phyloP scores from a whole-genome alignment of 2,797 vertebrate genomes.

The Megalops cyprinoides region DNA sequence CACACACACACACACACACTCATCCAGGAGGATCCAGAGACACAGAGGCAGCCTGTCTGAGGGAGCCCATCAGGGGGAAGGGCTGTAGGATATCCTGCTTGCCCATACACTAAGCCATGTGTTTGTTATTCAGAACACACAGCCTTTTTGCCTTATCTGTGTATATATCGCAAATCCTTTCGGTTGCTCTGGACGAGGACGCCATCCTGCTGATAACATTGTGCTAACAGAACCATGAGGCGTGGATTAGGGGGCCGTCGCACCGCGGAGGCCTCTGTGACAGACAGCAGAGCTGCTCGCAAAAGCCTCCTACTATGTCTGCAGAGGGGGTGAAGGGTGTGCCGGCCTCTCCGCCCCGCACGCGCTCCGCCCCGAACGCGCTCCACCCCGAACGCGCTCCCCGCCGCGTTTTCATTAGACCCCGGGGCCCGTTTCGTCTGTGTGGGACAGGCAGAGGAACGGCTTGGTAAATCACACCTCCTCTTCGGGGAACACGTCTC shows the following conservation, averaged over 20 bases:
- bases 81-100: too few relatives aligned
- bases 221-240: not conserved
- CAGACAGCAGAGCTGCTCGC: not conserved
- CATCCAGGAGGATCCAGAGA: too few relatives aligned
- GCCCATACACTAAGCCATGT: too few relatives aligned
- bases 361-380: not conserved
- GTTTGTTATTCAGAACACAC: too few relatives aligned
- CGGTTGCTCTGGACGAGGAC: not conserved
- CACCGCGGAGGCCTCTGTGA: not conserved
- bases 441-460: not conserved
- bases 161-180: too few relatives aligned
- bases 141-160: too few relatives aligned
- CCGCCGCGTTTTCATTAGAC: not conserved
- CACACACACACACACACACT: too few relatives aligned
- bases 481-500: too few relatives aligned
- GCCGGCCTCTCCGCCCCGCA: not conserved
- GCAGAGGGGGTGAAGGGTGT: not conserved
- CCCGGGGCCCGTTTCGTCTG: not conserved
- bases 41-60: too few relatives aligned
- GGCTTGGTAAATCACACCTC: too few relatives aligned
- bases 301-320: not conserved
- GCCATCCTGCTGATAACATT: not conserved
- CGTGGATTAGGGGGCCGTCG: not conserved
- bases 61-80: too few relatives aligned
- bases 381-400: not conserved